Evolutionary conservation across 1,140 invertebrate species (phyloP).

Genomic region (Panonychus citri): DNA sequence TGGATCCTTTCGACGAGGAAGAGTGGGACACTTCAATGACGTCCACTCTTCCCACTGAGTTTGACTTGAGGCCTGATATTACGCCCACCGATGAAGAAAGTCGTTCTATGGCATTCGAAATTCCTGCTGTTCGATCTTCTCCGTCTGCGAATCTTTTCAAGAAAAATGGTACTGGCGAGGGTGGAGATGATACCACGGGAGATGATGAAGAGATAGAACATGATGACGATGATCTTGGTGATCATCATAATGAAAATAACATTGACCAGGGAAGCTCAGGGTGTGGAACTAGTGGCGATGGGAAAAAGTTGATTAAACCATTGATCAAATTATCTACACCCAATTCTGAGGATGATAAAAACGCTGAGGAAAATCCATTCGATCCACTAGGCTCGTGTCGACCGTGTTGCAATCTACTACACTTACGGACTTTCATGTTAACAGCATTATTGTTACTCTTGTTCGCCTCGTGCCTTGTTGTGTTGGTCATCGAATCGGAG

Average conservation of each 20-base stretch:
- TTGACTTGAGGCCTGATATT: conserved; percentile 8
- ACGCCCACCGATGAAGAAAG: conserved; percentile 10
- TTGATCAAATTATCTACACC: background rate
- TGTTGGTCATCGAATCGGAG: conserved; percentile 32
- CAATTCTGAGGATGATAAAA: background rate
- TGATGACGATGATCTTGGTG: background rate
- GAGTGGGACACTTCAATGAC: conserved; percentile 7
- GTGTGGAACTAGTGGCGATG: background rate
- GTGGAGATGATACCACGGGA: background rate
- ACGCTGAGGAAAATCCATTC: background rate
- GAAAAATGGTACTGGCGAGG: too few species aligned
- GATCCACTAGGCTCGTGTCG: background rate
- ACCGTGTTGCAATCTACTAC: background rate
- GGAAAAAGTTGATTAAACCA: background rate
- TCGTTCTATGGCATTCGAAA: conserved; percentile 6
- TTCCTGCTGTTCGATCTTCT: conserved; percentile 6
- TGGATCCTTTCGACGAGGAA: conserved; percentile 9
- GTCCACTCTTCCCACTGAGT: conserved; percentile 8
- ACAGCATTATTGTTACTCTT: conserved; percentile 26
- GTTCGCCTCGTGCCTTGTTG: conserved; percentile 18
- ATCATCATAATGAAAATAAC: background rate
- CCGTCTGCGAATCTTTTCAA: conserved; percentile 1
- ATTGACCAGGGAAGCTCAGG: background rate
- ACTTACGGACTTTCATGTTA: conserved; percentile 6
- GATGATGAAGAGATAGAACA: background rate